Conservation (phyloP, 37 sponge, comb jelly and placozoan species). For the Tethya wilhelma region DNA sequence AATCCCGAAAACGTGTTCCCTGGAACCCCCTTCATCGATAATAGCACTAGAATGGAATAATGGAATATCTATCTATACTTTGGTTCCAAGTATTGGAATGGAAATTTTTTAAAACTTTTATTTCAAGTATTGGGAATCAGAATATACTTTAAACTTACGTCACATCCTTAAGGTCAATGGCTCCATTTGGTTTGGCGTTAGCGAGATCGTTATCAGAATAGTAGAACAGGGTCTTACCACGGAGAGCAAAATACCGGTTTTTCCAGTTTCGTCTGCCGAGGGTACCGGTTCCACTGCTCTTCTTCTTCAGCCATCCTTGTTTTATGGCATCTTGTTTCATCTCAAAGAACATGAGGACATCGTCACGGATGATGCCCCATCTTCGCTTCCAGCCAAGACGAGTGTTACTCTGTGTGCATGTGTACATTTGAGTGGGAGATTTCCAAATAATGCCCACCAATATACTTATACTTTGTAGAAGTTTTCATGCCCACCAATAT, state of each 20-base stretch:
- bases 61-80: neutral
- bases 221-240: slow-evolving; percentile 82
- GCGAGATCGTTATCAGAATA: slow-evolving; percentile 74
- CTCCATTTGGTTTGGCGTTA: slow-evolving; percentile 60
- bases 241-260: slow-evolving; percentile 90
- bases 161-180: slow-evolving; percentile 76
- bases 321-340: slow-evolving; percentile 82
- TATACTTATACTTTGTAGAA: too few species aligned
- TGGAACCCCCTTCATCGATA: slow-evolving; percentile 61
- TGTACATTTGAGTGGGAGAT: too few species aligned
- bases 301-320: slow-evolving; percentile 93
- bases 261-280: slow-evolving; percentile 89
- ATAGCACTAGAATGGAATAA: slow-evolving; percentile 38
- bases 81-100: neutral
- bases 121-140: neutral
- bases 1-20: slow-evolving; percentile 68
- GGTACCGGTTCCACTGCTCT: slow-evolving; percentile 89
- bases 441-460: too few species aligned
- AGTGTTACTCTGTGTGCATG: too few species aligned
- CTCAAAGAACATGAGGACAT: slow-evolving; percentile 88
- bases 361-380: slow-evolving; percentile 85
- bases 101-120: neutral
- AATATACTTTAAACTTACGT: slow-evolving; percentile 57
- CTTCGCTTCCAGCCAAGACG: slow-evolving; percentile 76
- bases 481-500: too few species aligned